Evolutionary conservation across 2,888 invertebrate genomes (phyloP).

Genomic region (Eudemis profundana): DNA sequence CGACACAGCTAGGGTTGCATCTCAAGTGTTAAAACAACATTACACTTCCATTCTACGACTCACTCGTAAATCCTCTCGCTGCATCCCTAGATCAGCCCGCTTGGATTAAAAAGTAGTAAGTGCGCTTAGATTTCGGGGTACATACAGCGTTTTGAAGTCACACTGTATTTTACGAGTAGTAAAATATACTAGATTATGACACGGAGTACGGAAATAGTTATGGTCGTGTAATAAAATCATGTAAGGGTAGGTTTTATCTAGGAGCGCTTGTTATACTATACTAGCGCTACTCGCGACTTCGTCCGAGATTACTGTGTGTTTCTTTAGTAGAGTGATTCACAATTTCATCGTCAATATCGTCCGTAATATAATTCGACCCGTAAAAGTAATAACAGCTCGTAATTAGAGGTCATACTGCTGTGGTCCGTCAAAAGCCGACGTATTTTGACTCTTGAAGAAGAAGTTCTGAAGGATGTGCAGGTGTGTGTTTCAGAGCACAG

Average conservation of each 20-base stretch:
- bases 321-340: too few relatives aligned
- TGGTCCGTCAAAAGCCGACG: too few relatives aligned
- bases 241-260: slow-evolving; percentile 35
- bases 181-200: slow-evolving; percentile 44
- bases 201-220: slow-evolving; percentile 40
- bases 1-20: slow-evolving; percentile 31
- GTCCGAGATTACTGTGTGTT: too few relatives aligned
- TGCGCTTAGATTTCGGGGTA: not conserved
- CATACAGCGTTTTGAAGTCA: not conserved
- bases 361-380: too few relatives aligned
- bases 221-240: slow-evolving; percentile 38
- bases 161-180: slow-evolving; percentile 33
- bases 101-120: not conserved
- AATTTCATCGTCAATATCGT: too few relatives aligned
- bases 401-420: too few relatives aligned
- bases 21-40: slow-evolving; percentile 37
- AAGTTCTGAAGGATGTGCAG: too few relatives aligned
- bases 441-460: too few relatives aligned
- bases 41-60: slow-evolving; percentile 37
- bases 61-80: slow-evolving; percentile 34
- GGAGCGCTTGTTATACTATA: slow-evolving; percentile 21
- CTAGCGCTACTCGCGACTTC: too few relatives aligned
- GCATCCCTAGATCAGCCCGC: slow-evolving; percentile 36
- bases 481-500: too few relatives aligned
- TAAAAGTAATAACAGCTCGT: too few relatives aligned